Base-by-base conservation (phyloP, 2,113 vertebrate species). In the Myotis davidii region DNA sequence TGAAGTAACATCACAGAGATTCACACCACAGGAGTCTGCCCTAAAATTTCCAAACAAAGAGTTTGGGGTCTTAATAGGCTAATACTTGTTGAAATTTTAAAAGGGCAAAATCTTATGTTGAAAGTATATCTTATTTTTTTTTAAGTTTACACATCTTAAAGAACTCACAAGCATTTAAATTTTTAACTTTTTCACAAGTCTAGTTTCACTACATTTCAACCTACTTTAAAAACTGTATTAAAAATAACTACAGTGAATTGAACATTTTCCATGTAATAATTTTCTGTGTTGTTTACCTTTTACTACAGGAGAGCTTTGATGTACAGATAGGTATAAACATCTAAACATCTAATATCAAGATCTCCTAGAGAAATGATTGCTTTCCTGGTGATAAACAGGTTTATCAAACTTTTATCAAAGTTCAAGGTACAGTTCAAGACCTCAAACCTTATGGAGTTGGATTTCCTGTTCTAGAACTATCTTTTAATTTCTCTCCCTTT, bases 321-420 rank as follows among this genome's bases (percentile, higher is more conserved):
- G 85, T 81, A 85, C 56, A 94, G 94, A 97, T 86, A 95, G 81
- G 87, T 88, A 18, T 92, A 96, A 94, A 94, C 88, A 95, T 97
- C 95, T 86, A 94, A 96, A 96, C 94, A 94, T 94, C 82, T 97
- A 95, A 94, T 82, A 97, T 94, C 92, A 94, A 94, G 92, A 96
- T 96, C 54, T 90, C 69, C 79, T 70, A 56, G 94, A 95, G 70
- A 96, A 97, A 95, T 95, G 77, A 97, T 95, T 97, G 95, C 94
- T 96, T 97, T 94, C 78, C 95, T 83, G 54, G 94, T 85, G 95
- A 97, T 96, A 97, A 97, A 97, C 87, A 94, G 87, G 50, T 90
- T 97, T 96, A 97, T 97, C 97, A 90, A 97, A 95, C 45, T 88
- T 94, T 92, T 90, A 96, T 97, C 94, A 96, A 95, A 95, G 87